Conservation (phyloP, 2,888 invertebrate genomes). For the Clunio marinus region DNA sequence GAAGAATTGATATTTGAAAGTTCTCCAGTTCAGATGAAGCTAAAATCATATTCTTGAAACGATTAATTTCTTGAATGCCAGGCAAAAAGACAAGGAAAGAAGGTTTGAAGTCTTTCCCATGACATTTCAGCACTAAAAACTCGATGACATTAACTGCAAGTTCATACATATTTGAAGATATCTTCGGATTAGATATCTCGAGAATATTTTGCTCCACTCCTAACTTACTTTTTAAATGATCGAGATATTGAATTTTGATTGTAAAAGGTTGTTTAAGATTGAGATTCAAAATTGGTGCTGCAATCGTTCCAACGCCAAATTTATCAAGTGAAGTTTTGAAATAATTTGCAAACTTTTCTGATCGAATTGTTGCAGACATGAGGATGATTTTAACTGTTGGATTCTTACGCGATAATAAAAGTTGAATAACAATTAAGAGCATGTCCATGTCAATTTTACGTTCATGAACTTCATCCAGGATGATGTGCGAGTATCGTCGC, state of each 20-base stretch:
- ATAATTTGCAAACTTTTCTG: constrained; percentile 49
- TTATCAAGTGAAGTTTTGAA: background rate
- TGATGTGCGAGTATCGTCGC: constrained; percentile 78
- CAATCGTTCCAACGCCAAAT: constrained; percentile 35
- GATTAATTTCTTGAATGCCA: constrained; percentile 80
- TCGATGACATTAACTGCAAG: constrained; percentile 59
- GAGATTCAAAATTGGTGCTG: constrained; percentile 59
- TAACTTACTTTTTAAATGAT: constrained; percentile 45
- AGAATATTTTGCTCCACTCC: background rate
- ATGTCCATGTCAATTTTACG: constrained; percentile 91
- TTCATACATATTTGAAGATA: constrained; percentile 58
- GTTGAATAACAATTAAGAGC: constrained; percentile 64
- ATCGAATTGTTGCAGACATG: constrained; percentile 92
- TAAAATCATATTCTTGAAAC: constrained; percentile 45
- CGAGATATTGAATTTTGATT: constrained; percentile 62
- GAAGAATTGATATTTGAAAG: constrained; percentile 53
- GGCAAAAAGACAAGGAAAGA: constrained; percentile 87
- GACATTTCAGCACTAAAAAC: constrained; percentile 48
- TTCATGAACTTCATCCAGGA: constrained; percentile 87
- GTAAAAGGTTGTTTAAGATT: constrained; percentile 55
- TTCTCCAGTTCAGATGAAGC: background rate
- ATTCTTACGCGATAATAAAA: constrained; percentile 64
- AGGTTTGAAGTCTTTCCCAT: constrained; percentile 48
- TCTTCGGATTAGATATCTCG: constrained; percentile 54
- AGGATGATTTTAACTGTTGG: constrained; percentile 67